Evolutionary conservation across 2,113 vertebrate genomes (phyloP), one percentile per base, ranked within the genome.

Genomic region (Antechinus flavipes): DNA sequence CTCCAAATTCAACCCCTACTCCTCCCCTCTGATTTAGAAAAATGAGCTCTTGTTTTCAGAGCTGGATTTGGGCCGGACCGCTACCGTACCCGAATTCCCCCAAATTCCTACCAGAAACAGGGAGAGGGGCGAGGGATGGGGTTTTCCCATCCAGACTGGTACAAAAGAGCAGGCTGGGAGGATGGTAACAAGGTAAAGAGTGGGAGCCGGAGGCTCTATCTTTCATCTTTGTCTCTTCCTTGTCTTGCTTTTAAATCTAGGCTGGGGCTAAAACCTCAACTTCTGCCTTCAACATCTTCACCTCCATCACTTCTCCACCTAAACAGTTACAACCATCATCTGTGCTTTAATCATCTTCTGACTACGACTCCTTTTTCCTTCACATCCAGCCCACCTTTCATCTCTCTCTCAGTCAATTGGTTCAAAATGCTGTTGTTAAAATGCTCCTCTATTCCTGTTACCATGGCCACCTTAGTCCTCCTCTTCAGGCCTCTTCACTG

Each of bases 391-490:
- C 68, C 68, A 84, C 68, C 68, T 84, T 84, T 84, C 68, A 84
- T 84, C 35, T 84, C 68, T 92, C 23, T 95, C 90, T 94, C 92
- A 54, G 47, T 22, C 68, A 96, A 97, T 94, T 95, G 47, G 46
- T 50, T 97, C 30, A 96, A 95, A 96, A 95, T n/a, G 30, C 93
- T 92, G 97, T 93, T 94, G 30, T 76, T 97, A 94, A 95, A 94
- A 93, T 96, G 95, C 50, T 91, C 50, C 23, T 93, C 53, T 56
- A n/a, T 96, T 96, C 89, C 96, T 93, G 94, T 98, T 97, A 94
- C 96, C 94, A 97, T 97, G 90, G 54, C 24, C 96, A 96, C 95
- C 91, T 97, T 94, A 96, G 23, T 84, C 50, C 58, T n/a, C 49
- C 26, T 96, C 96, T 94, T 96, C 93, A 97, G 92, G 96, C 47